Conservation (phyloP, 64 coral and sea anemone genomes). For the Montipora capricornis region DNA sequence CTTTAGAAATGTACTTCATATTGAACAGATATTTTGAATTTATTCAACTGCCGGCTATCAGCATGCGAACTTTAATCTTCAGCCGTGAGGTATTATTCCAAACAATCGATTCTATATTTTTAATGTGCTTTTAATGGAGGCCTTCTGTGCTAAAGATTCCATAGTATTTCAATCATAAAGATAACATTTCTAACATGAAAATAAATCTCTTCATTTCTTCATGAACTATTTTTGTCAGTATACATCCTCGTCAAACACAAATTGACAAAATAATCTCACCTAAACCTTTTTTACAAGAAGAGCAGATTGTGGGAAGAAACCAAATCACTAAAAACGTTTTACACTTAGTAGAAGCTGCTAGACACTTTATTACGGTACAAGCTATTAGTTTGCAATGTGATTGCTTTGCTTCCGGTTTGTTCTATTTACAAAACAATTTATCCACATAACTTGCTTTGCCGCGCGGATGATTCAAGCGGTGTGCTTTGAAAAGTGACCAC, state of each 20-base stretch:
- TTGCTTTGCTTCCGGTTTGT: neutral
- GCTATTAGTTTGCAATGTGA: neutral
- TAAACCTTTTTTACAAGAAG: neutral
- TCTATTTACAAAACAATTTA: conserved; percentile 23
- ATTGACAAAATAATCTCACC: neutral
- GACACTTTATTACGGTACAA: neutral
- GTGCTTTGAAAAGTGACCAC: conserved; percentile 22
- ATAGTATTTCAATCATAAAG: conserved; percentile 14
- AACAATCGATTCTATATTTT: conserved; percentile 1
- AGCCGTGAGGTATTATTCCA: neutral
- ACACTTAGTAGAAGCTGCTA: neutral
- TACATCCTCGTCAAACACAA: neutral
- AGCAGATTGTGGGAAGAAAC: neutral
- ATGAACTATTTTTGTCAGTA: neutral
- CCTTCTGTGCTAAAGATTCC: conserved; percentile 14
- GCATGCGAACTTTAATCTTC: neutral
- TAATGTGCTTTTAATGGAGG: conserved; percentile 44
- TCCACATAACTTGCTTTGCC: conserved; percentile 7
- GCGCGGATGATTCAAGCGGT: conserved; percentile 10
- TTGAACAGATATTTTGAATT: no score
- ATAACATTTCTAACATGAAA: conserved; percentile 33
- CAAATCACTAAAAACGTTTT: no score
- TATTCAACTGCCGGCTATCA: no score
- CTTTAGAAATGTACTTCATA: no score
- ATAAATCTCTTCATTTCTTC: neutral